phyloP scores from a whole-genome alignment of 2,113 vertebrate genomes.

The Hyaena hyaena region DNA sequence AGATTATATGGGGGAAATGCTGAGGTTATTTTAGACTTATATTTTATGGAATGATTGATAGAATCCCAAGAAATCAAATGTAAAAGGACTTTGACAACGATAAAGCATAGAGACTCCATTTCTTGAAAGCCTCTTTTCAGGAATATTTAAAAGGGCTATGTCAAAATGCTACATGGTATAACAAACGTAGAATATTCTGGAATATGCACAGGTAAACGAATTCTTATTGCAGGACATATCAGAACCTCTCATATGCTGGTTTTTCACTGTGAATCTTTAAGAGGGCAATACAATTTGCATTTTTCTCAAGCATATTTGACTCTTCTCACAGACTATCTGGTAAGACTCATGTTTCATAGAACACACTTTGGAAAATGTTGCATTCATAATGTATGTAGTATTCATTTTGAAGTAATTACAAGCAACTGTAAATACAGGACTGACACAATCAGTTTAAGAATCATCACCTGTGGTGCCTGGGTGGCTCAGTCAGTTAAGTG shows the following conservation, averaged over 20 bases:
- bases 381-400: background rate
- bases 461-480: background rate
- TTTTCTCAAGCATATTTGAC: background rate
- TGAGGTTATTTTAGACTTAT: conserved; percentile 6
- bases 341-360: background rate
- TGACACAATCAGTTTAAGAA: background rate
- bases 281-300: background rate
- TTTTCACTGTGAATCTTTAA: background rate
- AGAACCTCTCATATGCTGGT: background rate
- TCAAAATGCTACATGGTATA: background rate
- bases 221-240: background rate
- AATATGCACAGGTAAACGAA: background rate
- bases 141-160: background rate
- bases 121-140: conserved; percentile 1
- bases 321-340: background rate
- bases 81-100: background rate
- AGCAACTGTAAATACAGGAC: background rate
- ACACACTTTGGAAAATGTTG: background rate
- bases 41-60: background rate
- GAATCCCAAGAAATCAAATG: background rate
- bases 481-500: no score
- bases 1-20: background rate
- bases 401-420: background rate
- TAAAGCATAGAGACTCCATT: background rate
- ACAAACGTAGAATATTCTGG: background rate